phyloP scores from a whole-genome alignment of 30 jellyfish, hydroid and myxozoan species.

The Pelagia noctiluca region DNA sequence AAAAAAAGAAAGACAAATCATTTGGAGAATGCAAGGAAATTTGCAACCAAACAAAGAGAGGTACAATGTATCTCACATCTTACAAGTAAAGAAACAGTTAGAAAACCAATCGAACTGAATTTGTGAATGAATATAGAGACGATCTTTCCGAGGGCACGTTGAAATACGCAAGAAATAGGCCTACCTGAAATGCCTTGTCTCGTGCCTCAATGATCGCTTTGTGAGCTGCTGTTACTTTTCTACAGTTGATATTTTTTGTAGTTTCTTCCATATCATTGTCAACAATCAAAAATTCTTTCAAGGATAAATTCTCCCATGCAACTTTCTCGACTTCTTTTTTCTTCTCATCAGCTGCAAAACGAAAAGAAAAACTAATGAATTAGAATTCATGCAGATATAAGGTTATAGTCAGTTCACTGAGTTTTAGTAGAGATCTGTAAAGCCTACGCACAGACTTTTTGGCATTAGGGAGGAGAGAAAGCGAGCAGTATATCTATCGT shows the following conservation, averaged over 20 bases:
- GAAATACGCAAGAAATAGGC: background rate
- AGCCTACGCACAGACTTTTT: too few species aligned
- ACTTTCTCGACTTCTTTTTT: background rate
- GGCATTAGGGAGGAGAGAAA: too few species aligned
- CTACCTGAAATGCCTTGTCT: slow-evolving; percentile 55
- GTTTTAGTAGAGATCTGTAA: too few species aligned
- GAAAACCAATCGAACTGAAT: background rate
- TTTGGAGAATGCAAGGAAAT: too few species aligned
- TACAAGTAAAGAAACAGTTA: too few species aligned
- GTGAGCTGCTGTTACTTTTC: slow-evolving; percentile 60
- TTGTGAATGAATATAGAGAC: background rate
- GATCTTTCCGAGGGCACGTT: background rate
- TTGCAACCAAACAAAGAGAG: too few species aligned
- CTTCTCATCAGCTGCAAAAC: slow-evolving; percentile 1
- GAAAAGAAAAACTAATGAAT: background rate
- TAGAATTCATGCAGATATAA: too few species aligned
- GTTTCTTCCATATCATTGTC: slow-evolving; percentile 9
- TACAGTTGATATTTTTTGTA: background rate
- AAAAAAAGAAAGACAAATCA: background rate
- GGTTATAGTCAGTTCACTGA: too few species aligned
- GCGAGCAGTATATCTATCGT: too few species aligned
- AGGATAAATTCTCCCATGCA: slow-evolving; percentile 7
- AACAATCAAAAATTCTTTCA: background rate
- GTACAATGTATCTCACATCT: too few species aligned
- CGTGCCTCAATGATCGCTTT: slow-evolving; percentile 73